phyloP scores from a whole-genome alignment of 2,888 invertebrate species.

The Phaedon cochleariae region DNA sequence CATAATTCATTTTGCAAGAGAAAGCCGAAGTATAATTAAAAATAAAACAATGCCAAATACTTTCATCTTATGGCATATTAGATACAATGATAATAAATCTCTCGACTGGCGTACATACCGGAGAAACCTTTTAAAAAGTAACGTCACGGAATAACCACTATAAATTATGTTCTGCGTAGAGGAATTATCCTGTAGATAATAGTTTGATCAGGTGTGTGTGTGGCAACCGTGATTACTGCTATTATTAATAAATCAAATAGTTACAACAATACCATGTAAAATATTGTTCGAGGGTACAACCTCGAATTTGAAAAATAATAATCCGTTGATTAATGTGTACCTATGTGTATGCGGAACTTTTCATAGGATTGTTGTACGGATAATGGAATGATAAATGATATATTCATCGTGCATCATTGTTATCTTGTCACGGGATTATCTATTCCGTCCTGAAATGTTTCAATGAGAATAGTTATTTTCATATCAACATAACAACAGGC shows the following conservation, averaged over 20 bases:
- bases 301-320: constrained; percentile 33
- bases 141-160: constrained; percentile 34
- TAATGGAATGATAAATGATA: constrained; percentile 29
- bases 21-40: constrained; percentile 35
- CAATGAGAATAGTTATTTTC: background rate
- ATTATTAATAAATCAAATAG: constrained; percentile 37
- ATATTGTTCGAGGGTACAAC: constrained; percentile 36
- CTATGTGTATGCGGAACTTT: constrained; percentile 7
- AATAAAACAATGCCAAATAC: constrained; percentile 40
- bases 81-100: constrained; percentile 39
- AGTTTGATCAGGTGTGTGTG: constrained; percentile 36
- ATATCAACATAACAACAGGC: too few species aligned
- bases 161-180: constrained; percentile 39
- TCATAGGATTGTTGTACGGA: constrained; percentile 16
- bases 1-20: constrained; percentile 28
- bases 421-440: background rate
- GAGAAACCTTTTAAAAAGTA: constrained; percentile 31
- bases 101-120: constrained; percentile 26
- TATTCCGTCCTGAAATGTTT: background rate
- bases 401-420: constrained; percentile 23
- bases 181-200: constrained; percentile 41
- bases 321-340: constrained; percentile 39
- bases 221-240: constrained; percentile 34
- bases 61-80: constrained; percentile 32
- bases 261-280: constrained; percentile 35